Conservation (phyloP, 2,888 invertebrate species). For the Athalia cordata region DNA sequence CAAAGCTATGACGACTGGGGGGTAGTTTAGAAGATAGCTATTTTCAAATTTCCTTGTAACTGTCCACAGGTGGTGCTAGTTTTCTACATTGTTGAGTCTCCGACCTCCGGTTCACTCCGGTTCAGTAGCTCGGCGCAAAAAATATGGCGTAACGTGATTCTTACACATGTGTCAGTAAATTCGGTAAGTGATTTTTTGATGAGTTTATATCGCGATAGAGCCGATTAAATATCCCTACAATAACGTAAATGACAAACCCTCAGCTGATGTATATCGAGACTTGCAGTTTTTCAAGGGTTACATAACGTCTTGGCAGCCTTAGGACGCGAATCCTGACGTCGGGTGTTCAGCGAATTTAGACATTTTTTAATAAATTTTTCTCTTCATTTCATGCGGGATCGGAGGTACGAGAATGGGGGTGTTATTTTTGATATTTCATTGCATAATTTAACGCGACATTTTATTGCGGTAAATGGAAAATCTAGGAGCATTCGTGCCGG, state of each 20-base stretch:
- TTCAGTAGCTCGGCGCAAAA: slow-evolving; percentile 43
- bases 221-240: slow-evolving; percentile 9
- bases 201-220: background rate
- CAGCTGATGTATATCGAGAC: slow-evolving; percentile 28
- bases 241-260: background rate
- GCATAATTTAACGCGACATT: background rate
- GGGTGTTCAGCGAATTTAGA: slow-evolving; percentile 56
- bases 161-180: slow-evolving; percentile 69
- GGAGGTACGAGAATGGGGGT: no score
- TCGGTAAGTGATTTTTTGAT: slow-evolving; percentile 58
- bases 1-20: no score
- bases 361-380: slow-evolving; percentile 45
- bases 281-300: slow-evolving; percentile 33
- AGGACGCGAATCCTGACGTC: slow-evolving; percentile 52
- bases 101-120: slow-evolving; percentile 2
- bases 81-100: no score
- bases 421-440: background rate
- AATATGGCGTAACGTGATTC: slow-evolving; percentile 68
- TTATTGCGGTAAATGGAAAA: background rate
- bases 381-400: background rate
- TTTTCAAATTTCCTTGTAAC: no score
- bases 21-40: no score
- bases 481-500: slow-evolving; percentile 14
- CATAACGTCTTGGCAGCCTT: slow-evolving; percentile 40
- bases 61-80: no score